Conservation (phyloP, 2,113 vertebrate species). For the Progne subis region DNA sequence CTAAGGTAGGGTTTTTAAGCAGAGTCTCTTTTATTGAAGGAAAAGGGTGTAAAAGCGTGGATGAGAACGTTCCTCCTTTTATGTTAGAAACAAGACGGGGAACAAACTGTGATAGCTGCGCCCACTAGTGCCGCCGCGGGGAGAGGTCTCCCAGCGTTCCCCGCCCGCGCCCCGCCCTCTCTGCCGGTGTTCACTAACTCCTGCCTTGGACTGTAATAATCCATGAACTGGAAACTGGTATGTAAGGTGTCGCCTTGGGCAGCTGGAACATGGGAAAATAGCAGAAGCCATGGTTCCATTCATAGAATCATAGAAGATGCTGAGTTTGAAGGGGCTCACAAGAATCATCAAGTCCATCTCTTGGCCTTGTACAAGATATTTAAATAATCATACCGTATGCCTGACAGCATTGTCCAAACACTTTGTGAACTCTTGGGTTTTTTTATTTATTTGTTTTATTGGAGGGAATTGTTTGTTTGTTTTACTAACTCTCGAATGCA, state of each 20-base stretch:
- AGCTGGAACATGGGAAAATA: neutral
- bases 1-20: neutral
- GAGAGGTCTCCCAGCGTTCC: neutral
- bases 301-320: accelerated
- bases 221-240: neutral
- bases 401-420: neutral
- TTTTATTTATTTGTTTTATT: neutral
- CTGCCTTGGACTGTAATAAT: neutral
- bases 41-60: neutral
- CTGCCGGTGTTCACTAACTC: neutral
- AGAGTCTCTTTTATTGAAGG: neutral
- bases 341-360: neutral
- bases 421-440: neutral
- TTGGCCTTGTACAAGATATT: no score
- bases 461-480: neutral
- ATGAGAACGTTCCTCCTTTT: neutral
- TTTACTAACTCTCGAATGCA: neutral
- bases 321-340: neutral
- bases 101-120: neutral
- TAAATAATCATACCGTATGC: neutral
- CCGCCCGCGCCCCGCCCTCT: neutral
- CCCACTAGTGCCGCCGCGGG: neutral
- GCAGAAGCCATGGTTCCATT: neutral
- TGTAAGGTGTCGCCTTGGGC: neutral
- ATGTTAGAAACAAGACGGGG: neutral